Conservation (phyloP, 2,113 vertebrate species). For the Callithrix jacchus region DNA sequence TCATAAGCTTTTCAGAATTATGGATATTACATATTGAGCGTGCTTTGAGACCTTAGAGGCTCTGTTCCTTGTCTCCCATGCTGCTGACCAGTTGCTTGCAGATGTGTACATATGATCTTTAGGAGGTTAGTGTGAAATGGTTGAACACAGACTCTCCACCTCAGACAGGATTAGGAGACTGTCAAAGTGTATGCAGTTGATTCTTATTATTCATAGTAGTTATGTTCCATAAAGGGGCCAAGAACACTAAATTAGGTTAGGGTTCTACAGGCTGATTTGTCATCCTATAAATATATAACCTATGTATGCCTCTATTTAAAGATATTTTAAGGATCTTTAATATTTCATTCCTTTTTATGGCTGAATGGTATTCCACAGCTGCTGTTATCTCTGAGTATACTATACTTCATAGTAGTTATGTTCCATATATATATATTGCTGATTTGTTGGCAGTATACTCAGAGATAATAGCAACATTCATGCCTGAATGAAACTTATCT, state of each 20-base stretch:
- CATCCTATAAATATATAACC: not conserved
- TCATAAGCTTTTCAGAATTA: constrained; percentile 1
- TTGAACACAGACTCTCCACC: not conserved
- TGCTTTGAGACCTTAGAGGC: not conserved
- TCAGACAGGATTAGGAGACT: not conserved
- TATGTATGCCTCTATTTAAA: constrained; percentile 9
- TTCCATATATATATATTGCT: not conserved
- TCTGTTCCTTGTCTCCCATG: not conserved
- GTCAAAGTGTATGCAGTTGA: not conserved
- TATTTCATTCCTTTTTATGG: too few species aligned
- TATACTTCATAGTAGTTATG: too few species aligned
- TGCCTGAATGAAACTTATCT: not conserved
- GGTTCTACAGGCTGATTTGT: not conserved
- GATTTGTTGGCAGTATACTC: constrained; percentile 33
- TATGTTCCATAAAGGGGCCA: not conserved
- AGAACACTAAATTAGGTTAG: not conserved
- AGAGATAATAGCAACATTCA: not conserved
- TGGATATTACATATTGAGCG: not conserved
- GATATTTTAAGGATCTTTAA: not conserved
- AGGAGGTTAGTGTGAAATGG: not conserved
- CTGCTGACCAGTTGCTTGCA: not conserved
- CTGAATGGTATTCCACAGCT: not conserved
- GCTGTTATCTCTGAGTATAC: not conserved
- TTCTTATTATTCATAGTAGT: not conserved
- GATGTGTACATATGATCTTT: not conserved